Conservation (phyloP, 2,888 invertebrate genomes). For the Onthophagus sagittarius region DNA sequence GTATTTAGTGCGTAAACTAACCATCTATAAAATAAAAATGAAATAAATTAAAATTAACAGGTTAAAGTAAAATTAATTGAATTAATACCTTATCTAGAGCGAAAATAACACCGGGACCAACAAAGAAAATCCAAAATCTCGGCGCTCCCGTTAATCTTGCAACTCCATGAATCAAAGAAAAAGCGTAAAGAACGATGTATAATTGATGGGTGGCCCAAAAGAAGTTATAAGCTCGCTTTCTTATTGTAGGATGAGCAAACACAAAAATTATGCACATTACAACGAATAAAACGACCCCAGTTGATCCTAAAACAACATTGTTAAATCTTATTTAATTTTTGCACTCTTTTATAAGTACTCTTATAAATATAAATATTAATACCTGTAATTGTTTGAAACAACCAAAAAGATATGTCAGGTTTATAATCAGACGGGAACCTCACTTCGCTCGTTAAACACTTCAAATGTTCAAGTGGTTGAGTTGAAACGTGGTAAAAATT, state of each 20-base stretch:
- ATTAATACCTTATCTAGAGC: slow-evolving; percentile 75
- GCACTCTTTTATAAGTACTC: neutral
- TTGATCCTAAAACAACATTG: slow-evolving; percentile 60
- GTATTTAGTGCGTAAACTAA: slow-evolving; percentile 84
- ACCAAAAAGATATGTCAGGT: slow-evolving; percentile 92
- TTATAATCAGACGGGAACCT: slow-evolving; percentile 92
- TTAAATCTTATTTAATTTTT: neutral
- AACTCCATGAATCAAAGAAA: slow-evolving; percentile 86
- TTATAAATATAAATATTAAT: slow-evolving; percentile 27
- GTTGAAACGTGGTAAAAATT: slow-evolving; percentile 98
- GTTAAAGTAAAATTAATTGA: neutral
- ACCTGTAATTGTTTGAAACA: slow-evolving; percentile 93
- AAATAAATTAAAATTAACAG: neutral
- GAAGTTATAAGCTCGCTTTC: slow-evolving; percentile 91
- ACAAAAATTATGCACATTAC: slow-evolving; percentile 94
- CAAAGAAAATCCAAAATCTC: slow-evolving; percentile 90
- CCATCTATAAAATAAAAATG: slow-evolving; percentile 58
- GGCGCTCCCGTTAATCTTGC: slow-evolving; percentile 89
- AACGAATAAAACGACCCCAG: slow-evolving; percentile 81
- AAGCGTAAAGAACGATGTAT: slow-evolving; percentile 78
- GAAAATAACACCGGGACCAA: slow-evolving; percentile 86
- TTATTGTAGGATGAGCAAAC: slow-evolving; percentile 91
- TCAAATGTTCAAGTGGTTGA: slow-evolving; percentile 87
- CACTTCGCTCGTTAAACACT: slow-evolving; percentile 89
- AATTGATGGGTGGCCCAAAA: slow-evolving; percentile 93